Base-by-base conservation (phyloP, 2,113 vertebrate species). In the Erpornis zantholeuca region DNA sequence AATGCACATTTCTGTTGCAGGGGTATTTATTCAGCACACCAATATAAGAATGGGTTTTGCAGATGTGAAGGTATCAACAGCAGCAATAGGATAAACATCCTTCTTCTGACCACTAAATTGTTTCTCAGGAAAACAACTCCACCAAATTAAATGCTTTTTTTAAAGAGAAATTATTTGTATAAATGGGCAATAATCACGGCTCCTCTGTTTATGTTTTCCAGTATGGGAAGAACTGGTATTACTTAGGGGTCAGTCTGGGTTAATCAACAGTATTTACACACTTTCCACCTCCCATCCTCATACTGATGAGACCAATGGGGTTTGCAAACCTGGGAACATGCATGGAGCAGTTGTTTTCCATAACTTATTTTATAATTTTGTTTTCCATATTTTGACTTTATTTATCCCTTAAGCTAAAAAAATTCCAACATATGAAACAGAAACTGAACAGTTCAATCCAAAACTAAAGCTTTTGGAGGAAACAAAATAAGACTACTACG, bases 1-100 rank as follows among this genome's bases (percentile, higher is more conserved):
- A 25, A 12, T 35, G 40, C 44, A 44, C 13, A 33, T 38, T 86
- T 65, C 36, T 49, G 6, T n/a, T 77, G 44, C 22, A 53, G 10
- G 16, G 19, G 7, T 23, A 54, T 84, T 73, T 53, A 38, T 49
- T 54, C 7, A 57, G 23, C 57, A 28, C 28, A 20, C 19, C 0
- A 0, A 35, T 21, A 57, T 1, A 56, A 0, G 0, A 77, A 65
- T 0, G 1, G 2, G 23, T 25, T 50, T 61, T 27, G 15, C 15
- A 49, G 15, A 33, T 65, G 42, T 56, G 13, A 23, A 77, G 29
- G 3, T 50, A 61, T 28, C 45, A 83, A 47, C 36, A 81, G 12
- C 25, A 70, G 47, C 38, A 73, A 25, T 0, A 50, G 36, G 28
- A 45, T 38, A 66, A 61, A 4, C 8, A 81, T 31, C 15, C 9